Base-by-base conservation (phyloP, 2,888 invertebrate species). In the Elegia similella region DNA sequence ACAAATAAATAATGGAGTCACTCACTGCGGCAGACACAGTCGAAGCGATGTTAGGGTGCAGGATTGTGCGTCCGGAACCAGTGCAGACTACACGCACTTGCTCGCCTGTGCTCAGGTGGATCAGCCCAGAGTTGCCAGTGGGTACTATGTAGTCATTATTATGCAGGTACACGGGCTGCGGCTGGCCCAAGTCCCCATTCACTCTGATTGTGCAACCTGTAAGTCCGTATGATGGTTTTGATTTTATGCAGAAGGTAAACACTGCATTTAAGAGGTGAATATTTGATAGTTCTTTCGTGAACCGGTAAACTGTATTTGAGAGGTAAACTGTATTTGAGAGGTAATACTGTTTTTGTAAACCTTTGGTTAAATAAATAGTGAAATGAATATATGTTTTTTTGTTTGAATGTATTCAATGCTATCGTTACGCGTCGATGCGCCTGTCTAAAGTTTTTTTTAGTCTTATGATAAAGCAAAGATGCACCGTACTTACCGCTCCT, bases 131-230 rank as follows among this genome's bases (percentile, higher is more conserved):
- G 67, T 80, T 92, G 13, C 87, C 84, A 30, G 62, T 73, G 2
- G 89, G 78, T 1, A 64, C 59, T 7, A 82, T 29, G 61, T 82
- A 88, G 55, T 79, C 76, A 0, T 84, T 78, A 0, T 86, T 82
- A 47, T 76, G 81, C 1, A 95, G 70, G 65, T 93, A 90, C 5
- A 95, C 83, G 0, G 94, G 94, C 70, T 94, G 94, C 0, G 93
- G 93, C 59, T 91, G 89, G 0, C 85, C 86, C 1, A 93, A 79
- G 65, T 93, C 93, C 12, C 92, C 88, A 50, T 88, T 84, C 1
- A 88, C 76, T 48, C 84, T 83, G 55, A 93, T 73, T 5, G 75
- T 69, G 67, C 93, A 94, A 23, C 84, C 88, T 86, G 58, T 8
- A 56, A 42, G 1, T 0, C 2, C 3, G 17, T 17, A 23, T 16